Evolutionary conservation across 2,888 invertebrate species (phyloP).

Genomic region (Caenorhabditis sinica): DNA sequence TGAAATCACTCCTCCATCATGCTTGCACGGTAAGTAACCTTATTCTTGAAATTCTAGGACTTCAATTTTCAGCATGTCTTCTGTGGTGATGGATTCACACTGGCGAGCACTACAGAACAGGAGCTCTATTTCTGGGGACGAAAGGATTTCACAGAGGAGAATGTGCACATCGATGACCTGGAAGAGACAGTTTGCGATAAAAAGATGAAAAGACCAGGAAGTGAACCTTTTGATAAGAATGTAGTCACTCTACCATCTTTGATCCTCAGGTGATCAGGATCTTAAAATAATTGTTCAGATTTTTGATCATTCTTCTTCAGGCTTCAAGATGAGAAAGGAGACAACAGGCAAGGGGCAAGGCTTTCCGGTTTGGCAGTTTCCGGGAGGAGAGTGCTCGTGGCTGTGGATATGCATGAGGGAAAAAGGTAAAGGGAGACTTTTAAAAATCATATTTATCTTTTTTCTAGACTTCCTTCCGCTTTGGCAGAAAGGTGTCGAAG

Average conservation of each 20-base stretch:
- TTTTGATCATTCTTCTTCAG: constrained; percentile 54
- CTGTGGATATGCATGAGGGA: constrained; percentile 63
- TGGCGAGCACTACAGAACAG: constrained; percentile 88
- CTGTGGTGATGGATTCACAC: constrained; percentile 88
- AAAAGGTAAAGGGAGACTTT: constrained; percentile 37
- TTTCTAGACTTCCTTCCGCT: constrained; percentile 62
- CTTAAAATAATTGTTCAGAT: background rate
- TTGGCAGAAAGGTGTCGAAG: constrained; percentile 48
- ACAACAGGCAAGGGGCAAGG: constrained; percentile 65
- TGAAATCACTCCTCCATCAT: constrained; percentile 84
- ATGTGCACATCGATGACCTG: constrained; percentile 48
- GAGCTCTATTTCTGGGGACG: constrained; percentile 88
- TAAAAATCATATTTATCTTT: background rate
- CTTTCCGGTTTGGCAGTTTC: constrained; percentile 71
- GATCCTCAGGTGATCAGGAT: constrained; percentile 67
- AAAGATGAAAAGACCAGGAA: constrained; percentile 33
- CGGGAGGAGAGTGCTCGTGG: constrained; percentile 73
- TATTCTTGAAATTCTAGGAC: background rate
- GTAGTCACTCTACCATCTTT: constrained; percentile 68
- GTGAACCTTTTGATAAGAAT: constrained; percentile 53
- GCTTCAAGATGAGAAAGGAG: constrained; percentile 73
- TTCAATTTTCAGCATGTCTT: constrained; percentile 86
- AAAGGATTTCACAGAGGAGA: constrained; percentile 63
- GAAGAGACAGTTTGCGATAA: constrained; percentile 46
- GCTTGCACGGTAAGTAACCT: constrained; percentile 72